Evolutionary conservation across 1,140 invertebrate genomes (phyloP), one percentile per base, ranked within the genome.

Genomic region (Elymnias hypermnestra): DNA sequence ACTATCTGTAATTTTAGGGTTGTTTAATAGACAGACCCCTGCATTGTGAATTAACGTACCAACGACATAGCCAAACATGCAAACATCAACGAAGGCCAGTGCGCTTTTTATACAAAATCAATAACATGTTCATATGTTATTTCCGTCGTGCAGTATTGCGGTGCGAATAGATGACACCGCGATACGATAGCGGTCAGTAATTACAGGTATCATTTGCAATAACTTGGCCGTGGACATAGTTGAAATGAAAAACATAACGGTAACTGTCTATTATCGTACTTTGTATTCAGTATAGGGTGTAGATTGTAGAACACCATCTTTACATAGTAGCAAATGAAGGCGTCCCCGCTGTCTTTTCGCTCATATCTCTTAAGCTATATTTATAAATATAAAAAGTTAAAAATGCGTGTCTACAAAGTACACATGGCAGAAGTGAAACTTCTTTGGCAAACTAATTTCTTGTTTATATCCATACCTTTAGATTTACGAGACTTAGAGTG

Each of bases 151-250:
- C 28, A 48, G 31, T 33, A 46, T 39, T 50, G 41, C 28, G 48
- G 61, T 70, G 70, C 64, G 63, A 65, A 68, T 60, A 67, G 72
- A 83, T 83, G 63, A 62, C 63, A 61, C 28, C 62, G 36, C 54
- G 79, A 81, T 83, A 81, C 33, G 36, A 49, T 49, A 49, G 46
- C 33, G 29, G 14, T 53, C 44, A n/a, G 26, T 83, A 83, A 83
- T 83, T 81, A 79, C 72, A 65, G 69, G 72, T 81, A 77, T 81
- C 76, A 71, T 66, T 79, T 48, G 67, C 69, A 70, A 70, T 67
- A 72, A 70, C 72, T 72, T 53, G 66, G 52, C 23, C 39, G 2
- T 33, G 23, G 35, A 29, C 8, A 8, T n/a, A 15, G 31, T 33
- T 17, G 5, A 33, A 17, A 33, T 33, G 18, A 33, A 17, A 33